Percentiles rank a stretch among this genome's conserved stretches.
Evolutionary conservation across 2,888 invertebrate species (phyloP).

Genomic region (Lycia hirtaria): DNA sequence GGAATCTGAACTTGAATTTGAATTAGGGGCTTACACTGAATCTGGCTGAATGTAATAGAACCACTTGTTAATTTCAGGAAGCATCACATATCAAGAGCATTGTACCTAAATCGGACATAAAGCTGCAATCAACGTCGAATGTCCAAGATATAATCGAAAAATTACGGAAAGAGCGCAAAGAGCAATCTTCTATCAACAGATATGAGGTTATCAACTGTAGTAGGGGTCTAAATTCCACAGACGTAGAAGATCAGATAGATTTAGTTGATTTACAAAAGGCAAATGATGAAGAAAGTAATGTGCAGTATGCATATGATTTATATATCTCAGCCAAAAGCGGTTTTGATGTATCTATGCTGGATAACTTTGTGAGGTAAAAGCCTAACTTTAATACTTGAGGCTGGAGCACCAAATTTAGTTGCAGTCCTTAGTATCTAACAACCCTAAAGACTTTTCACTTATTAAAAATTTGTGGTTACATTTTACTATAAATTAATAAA

Average conservation of each 20-base stretch:
- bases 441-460: no score
- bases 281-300: conserved; percentile 55
- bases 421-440: no score
- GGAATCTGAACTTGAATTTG: no score
- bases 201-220: conserved; percentile 75
- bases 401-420: no score
- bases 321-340: conserved; percentile 71
- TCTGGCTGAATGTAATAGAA: neutral
- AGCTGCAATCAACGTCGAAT: conserved; percentile 60
- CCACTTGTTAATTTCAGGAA: conserved; percentile 60
- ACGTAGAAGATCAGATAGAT: conserved; percentile 54
- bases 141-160: conserved; percentile 71
- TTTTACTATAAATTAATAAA: no score
- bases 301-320: conserved; percentile 74
- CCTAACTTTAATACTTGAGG: no score
- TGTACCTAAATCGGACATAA: conserved; percentile 62
- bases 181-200: conserved; percentile 62
- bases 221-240: conserved; percentile 64
- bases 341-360: conserved; percentile 75
- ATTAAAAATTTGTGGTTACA: no score
- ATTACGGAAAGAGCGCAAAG: conserved; percentile 70
- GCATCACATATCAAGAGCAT: conserved; percentile 61
- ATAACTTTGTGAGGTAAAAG: conserved; percentile 73
- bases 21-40: no score
- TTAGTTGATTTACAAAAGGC: conserved; percentile 68